Base-by-base conservation (phyloP, 2,113 vertebrate genomes). In the Callospermophilus lateralis region DNA sequence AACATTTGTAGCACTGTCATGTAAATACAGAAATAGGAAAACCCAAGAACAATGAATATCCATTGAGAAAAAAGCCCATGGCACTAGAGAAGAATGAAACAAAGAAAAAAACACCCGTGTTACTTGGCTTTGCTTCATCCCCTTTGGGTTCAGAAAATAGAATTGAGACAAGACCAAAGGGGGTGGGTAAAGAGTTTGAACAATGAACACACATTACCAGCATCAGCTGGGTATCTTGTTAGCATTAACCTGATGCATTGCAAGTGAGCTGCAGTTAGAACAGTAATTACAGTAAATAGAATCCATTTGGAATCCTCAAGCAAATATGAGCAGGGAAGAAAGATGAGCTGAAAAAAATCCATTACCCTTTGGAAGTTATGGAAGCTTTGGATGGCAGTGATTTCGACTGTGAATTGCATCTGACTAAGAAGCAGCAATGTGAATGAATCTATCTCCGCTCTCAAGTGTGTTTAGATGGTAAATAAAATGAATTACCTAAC, bases 241-340 rank as follows among this genome's bases (percentile, higher is more conserved):
- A 98, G 96, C 97, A 95, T 98, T 98, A 98, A 98, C 98, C 98
- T 98, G 98, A 98, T 97, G 96, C 95, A 98, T 97, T 97, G 97
- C 98, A 95, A 98, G 97, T 58, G 96, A 98, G 96, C 98, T 97
- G 97, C 98, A 97, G 98, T 98, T 98, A 98, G 96, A 98, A 96
- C 98, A 97, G 98, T 98, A 98, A 99, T 99, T 99, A 98, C 97
- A 97, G 98, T 97, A 98, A 98, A 98, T 97, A 28, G 45, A 98
- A 98, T 97, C 98, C 97, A 98, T 98, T 98, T 98, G 98, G 97
- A 98, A 98, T 98, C 93, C 93, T 97, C 97, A 97, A 97, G 98
- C 98, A 98, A 97, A 95, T 95, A 97, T 97, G 95, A 97, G 97
- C 94, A 83, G 96, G 68, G 89, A 96, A 97, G 97, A 98, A 97